Base-by-base conservation (phyloP, 2,113 vertebrate genomes). In the Pachycephala philippinensis region DNA sequence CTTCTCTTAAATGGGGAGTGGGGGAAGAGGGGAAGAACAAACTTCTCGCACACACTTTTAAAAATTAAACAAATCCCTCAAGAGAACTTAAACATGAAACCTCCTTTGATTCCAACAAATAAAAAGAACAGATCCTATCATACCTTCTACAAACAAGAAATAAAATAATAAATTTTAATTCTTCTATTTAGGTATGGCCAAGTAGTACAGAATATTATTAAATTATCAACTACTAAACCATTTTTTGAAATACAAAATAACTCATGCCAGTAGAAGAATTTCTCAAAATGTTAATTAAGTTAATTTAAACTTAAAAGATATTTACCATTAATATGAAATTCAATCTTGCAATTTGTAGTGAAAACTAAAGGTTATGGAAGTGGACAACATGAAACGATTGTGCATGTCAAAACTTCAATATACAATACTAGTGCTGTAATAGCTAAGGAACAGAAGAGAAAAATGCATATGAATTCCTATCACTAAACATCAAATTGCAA, bases 41-140 rank as follows among this genome's bases (percentile, higher is more conserved):
- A 45, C 13, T 83, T 71, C 37, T 65, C 0, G 1, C 13, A 76
- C 4, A 59, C 2, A 1, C 0, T 15, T 80, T 72, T 69, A 16
- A 82, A 66, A 82, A 87, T n/a, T 22, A n/a, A 10, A 39, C 12
- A 47, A 87, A 77, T 44, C 27, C 5, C 9, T 81, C 13, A 26
- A 65, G 14, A 76, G 6, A 74, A 45, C 10, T 47, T 61, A 40
- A 66, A 11, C 21, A 60, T 30, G 16, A 70, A 87, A 59, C 4
- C 2, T 10, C 6, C 26, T 56, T 31, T 39, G 39, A 60, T 63
- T 56, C 35, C 23, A 80, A 54, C 3, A 77, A 60, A 65, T 30
- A 50, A 53, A 60, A 70, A 65, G 6, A 69, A 74, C 13, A 69
- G 19, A 56, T 15, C 14, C 33, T 61, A 57, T 49, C 12, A 61